phyloP scores from a whole-genome alignment of 1,140 invertebrate species.

The Gonioctena quinquepunctata region DNA sequence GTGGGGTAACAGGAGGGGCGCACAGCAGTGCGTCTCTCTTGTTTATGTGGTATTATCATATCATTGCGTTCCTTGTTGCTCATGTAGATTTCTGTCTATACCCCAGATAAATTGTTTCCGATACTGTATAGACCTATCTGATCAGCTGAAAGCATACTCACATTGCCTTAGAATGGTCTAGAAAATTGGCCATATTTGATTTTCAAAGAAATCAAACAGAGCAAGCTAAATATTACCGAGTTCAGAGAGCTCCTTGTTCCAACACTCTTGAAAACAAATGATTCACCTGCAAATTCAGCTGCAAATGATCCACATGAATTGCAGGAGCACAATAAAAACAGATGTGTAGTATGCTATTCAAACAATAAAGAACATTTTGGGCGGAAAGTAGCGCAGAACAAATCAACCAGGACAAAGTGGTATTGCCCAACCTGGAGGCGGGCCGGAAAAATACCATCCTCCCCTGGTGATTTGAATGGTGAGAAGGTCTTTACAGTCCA shows the following conservation, averaged over 20 bases:
- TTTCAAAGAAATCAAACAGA: neutral
- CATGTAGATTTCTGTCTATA: too few relatives aligned
- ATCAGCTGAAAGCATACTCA: too few relatives aligned
- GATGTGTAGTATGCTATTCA: neutral
- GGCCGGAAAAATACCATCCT: too few relatives aligned
- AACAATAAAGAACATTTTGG: neutral
- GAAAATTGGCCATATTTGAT: neutral
- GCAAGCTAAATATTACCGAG: neutral
- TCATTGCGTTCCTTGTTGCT: too few relatives aligned
- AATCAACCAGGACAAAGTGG: neutral
- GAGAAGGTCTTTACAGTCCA: too few relatives aligned
- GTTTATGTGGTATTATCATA: too few relatives aligned
- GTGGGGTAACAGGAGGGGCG: too few relatives aligned
- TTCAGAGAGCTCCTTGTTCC: neutral
- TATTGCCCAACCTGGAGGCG: neutral
- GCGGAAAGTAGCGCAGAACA: neutral
- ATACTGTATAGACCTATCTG: too few relatives aligned
- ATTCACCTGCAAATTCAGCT: neutral
- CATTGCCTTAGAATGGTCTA: neutral
- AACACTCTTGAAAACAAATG: neutral
- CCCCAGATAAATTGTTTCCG: too few relatives aligned
- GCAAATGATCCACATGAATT: neutral
- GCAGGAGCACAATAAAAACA: neutral
- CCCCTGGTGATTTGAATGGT: too few relatives aligned
- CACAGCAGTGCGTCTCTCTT: too few relatives aligned